Conservation (phyloP, 2,888 invertebrate genomes). For the Cerceris rybyensis region DNA sequence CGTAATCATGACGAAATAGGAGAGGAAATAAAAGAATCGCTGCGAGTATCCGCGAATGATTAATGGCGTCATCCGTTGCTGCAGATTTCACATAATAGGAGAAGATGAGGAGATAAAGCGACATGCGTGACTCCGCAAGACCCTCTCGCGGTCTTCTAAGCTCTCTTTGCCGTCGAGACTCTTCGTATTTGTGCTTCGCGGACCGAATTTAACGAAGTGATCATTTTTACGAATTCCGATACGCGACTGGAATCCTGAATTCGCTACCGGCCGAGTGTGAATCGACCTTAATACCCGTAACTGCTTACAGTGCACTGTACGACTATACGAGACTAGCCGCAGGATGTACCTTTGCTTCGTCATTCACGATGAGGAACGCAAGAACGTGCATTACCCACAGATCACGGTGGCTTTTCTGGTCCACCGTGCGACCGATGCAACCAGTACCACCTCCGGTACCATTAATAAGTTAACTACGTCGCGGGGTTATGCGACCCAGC, state of each 20-base stretch:
- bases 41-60: conserved; percentile 54
- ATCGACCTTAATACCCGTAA: conserved; percentile 60
- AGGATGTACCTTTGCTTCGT: conserved; percentile 71
- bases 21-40: conserved; percentile 14
- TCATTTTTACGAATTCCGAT: conserved; percentile 46
- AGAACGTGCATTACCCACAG: conserved; percentile 69
- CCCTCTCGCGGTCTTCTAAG: background rate
- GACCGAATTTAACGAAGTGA: conserved; percentile 47
- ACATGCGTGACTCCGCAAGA: conserved; percentile 9
- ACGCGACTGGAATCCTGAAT: conserved; percentile 56
- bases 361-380: conserved; percentile 72
- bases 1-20: conserved; percentile 3
- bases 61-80: conserved; percentile 53
- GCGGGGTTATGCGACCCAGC: too few species aligned
- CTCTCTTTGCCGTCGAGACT: background rate
- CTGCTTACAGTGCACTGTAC: conserved; percentile 52
- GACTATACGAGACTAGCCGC: conserved; percentile 56
- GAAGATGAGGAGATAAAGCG: conserved; percentile 43
- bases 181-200: background rate
- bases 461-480: background rate
- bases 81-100: conserved; percentile 61
- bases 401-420: conserved; percentile 59
- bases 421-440: conserved; percentile 60
- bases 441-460: conserved; percentile 46
- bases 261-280: conserved; percentile 58